These are phyloP conservation scores for Neoitamus cyanurus DNA, from an alignment of 2,888 invertebrate species.

Conservation along the genomic window DNA sequence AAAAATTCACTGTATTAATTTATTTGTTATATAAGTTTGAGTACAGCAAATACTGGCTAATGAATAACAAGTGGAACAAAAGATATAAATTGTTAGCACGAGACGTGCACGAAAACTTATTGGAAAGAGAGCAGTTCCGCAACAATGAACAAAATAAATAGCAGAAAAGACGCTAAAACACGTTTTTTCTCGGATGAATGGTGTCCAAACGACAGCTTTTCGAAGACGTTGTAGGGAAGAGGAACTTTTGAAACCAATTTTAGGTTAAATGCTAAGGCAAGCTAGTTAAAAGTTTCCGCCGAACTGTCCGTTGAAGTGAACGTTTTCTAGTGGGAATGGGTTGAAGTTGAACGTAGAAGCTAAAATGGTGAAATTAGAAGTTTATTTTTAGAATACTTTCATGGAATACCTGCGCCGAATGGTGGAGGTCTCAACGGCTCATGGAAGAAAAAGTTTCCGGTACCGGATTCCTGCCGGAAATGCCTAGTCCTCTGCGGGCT, in stretches of 20 bases:
- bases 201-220: neutral
- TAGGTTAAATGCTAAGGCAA: neutral
- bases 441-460: slow-evolving; percentile 75
- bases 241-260: neutral
- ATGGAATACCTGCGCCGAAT: slow-evolving; percentile 64
- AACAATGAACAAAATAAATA: neutral
- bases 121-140: neutral
- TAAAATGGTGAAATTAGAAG: slow-evolving; percentile 59
- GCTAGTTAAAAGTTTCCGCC: slow-evolving; percentile 18
- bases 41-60: neutral
- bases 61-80: neutral
- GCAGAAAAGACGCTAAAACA: slow-evolving; percentile 48
- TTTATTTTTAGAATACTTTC: neutral
- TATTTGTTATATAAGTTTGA: neutral
- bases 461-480: slow-evolving; percentile 70
- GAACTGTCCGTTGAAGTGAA: slow-evolving; percentile 58
- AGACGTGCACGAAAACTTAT: neutral
- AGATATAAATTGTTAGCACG: neutral
- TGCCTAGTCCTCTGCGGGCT: slow-evolving; percentile 65
- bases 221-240: neutral
- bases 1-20: neutral
- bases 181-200: slow-evolving; percentile 35
- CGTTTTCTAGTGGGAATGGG: slow-evolving; percentile 64
- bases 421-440: slow-evolving; percentile 53
- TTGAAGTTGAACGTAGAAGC: slow-evolving; percentile 80